Evolutionary conservation across 2,797 vertebrate genomes (phyloP).

Genomic region (Manis crassicaudata): DNA sequence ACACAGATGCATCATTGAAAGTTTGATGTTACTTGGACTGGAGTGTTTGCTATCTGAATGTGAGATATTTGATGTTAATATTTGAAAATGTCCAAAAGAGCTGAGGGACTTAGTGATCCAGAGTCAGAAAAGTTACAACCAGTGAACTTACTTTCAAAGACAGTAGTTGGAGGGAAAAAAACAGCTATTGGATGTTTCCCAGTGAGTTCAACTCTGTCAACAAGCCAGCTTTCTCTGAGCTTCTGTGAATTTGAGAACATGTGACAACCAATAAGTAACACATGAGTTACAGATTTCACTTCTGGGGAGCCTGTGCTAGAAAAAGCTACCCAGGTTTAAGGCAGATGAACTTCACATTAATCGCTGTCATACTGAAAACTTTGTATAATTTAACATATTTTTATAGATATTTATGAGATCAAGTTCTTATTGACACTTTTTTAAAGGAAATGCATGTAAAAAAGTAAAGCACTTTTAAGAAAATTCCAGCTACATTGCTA

Average conservation of each 20-base stretch:
- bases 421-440: not conserved
- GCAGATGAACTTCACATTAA: not conserved
- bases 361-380: not conserved
- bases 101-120: not conserved
- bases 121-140: not conserved
- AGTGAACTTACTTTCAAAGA: not conserved
- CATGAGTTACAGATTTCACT: not conserved
- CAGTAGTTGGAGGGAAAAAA: not conserved
- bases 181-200: not conserved
- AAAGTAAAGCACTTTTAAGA: not conserved
- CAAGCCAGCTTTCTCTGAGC: not conserved
- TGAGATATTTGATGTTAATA: not conserved
- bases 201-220: not conserved
- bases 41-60: not conserved
- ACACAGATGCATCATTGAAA: not conserved
- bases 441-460: not conserved
- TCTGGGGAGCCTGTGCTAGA: fast-evolving
- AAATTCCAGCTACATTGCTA: not conserved
- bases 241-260: not conserved
- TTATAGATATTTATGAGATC: not conserved
- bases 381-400: not conserved
- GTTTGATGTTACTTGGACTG: not conserved
- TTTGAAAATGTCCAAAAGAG: not conserved
- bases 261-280: not conserved
- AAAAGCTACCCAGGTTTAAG: not conserved